These are phyloP conservation scores for Clupea harengus DNA, from an alignment of 2,113 vertebrate genomes.

Conservation along the genomic window DNA sequence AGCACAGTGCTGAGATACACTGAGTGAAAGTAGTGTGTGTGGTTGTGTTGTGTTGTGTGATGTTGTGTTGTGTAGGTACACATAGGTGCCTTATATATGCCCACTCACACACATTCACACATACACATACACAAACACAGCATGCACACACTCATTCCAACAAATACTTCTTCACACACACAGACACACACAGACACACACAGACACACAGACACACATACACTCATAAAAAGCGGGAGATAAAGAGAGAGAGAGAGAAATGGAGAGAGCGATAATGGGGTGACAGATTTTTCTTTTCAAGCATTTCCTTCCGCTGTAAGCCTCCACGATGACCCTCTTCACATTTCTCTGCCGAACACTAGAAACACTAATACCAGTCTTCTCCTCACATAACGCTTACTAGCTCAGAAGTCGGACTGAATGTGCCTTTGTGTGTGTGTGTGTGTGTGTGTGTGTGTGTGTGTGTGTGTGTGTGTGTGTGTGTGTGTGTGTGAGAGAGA, in stretches of 20 bases:
- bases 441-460: conserved; percentile 58
- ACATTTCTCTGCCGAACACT: conserved; percentile 57
- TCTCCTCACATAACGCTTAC: neutral
- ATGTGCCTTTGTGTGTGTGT: conserved; percentile 10
- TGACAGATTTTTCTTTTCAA: conserved; percentile 18
- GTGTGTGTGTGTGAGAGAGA: conserved; percentile 35
- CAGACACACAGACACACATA: conserved; percentile 41
- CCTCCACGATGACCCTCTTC: conserved; percentile 56
- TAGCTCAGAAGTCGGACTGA: neutral
- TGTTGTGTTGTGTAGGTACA: neutral
- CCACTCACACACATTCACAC: neutral
- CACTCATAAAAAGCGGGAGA: neutral
- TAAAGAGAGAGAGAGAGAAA: neutral
- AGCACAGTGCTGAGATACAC: too few relatives aligned
- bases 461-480: conserved; percentile 28
- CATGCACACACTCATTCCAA: conserved; percentile 27
- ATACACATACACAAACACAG: neutral
- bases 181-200: conserved; percentile 19
- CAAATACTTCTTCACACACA: conserved; percentile 2
- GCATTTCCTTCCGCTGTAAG: conserved; percentile 17
- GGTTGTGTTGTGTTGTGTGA: too few relatives aligned
- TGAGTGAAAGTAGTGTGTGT: too few relatives aligned
- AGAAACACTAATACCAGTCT: neutral
- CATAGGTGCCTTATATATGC: neutral
- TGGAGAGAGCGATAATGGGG: neutral